Conservation (phyloP, 2,797 vertebrate genomes). For the Craterocephalus amniculus region DNA sequence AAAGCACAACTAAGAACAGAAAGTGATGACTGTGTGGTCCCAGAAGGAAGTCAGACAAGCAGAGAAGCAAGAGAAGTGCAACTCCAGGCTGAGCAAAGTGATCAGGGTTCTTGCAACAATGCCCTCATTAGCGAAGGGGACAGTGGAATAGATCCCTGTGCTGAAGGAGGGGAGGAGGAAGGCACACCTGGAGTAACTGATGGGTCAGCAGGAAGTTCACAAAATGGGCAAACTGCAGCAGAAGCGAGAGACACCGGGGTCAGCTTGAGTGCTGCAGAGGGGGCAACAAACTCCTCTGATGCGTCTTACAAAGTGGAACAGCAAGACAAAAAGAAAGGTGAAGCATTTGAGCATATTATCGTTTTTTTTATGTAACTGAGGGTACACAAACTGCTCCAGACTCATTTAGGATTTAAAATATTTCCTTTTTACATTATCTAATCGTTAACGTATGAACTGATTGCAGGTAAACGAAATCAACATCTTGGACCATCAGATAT, state of each 20-base stretch:
- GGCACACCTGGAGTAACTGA: slow-evolving; percentile 5
- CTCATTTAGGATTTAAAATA: background rate
- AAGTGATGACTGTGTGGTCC: slow-evolving; percentile 11
- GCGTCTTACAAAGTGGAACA: slow-evolving; percentile 54
- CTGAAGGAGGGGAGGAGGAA: slow-evolving; percentile 57
- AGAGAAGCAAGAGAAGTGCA: slow-evolving; percentile 23
- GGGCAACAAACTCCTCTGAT: slow-evolving; percentile 37
- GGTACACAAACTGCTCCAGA: background rate
- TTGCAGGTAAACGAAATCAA: slow-evolving; percentile 83
- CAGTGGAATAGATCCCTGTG: slow-evolving; percentile 57
- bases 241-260: slow-evolving; percentile 14
- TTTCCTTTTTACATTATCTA: background rate
- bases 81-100: slow-evolving; percentile 33
- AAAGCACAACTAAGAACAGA: slow-evolving; percentile 1
- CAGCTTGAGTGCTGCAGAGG: slow-evolving; percentile 47
- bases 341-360: background rate
- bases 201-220: slow-evolving; percentile 20
- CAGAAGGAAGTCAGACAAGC: background rate
- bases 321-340: slow-evolving; percentile 80
- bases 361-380: too few species aligned
- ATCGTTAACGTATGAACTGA: slow-evolving; percentile 12
- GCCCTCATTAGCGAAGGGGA: slow-evolving; percentile 47
- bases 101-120: slow-evolving; percentile 24
- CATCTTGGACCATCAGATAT: slow-evolving; percentile 85
- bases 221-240: slow-evolving; percentile 25